Evolutionary conservation across 30 jellyfish, hydroid and myxozoan species (phyloP).

Genomic region (Aurelia aurita complex sp. Pacific): DNA sequence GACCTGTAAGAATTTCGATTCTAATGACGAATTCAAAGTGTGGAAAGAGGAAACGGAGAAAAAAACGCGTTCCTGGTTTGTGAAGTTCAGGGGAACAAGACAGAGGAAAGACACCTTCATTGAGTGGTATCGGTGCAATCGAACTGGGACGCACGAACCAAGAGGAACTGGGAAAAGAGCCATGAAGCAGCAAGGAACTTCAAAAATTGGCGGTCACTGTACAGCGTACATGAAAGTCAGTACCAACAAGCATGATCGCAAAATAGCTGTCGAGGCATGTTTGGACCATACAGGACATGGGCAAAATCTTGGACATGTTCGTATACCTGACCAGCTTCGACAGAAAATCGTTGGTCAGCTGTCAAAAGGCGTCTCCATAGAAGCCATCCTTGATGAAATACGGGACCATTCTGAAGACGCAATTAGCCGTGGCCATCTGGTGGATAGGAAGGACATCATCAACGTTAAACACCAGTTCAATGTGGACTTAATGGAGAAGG

Average conservation of each 20-base stretch:
- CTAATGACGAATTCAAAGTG: slow-evolving; percentile 11
- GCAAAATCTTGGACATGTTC: slow-evolving; percentile 15
- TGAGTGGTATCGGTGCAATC: slow-evolving; percentile 49
- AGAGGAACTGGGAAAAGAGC: slow-evolving; percentile 44
- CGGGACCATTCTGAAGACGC: neutral
- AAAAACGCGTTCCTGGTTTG: slow-evolving; percentile 27
- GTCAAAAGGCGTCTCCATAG: slow-evolving; percentile 2
- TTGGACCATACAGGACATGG: slow-evolving; percentile 14
- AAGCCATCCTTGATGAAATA: slow-evolving; percentile 2
- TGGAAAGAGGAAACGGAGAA: slow-evolving; percentile 39
- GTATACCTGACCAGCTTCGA: slow-evolving; percentile 2
- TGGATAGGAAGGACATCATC: slow-evolving; percentile 27
- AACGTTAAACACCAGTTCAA: slow-evolving; percentile 36
- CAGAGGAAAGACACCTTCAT: slow-evolving; percentile 21
- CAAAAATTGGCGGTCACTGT: slow-evolving; percentile 39
- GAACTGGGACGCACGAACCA: slow-evolving; percentile 48
- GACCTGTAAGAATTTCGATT: neutral
- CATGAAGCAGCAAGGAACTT: slow-evolving; percentile 58
- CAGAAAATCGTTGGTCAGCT: slow-evolving; percentile 11
- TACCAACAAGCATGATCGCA: slow-evolving; percentile 4
- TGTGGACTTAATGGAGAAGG: too few relatives aligned
- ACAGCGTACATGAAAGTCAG: slow-evolving; percentile 50
- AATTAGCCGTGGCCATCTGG: slow-evolving; percentile 15
- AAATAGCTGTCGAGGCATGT: slow-evolving; percentile 12
- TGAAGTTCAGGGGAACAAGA: slow-evolving; percentile 32